Conservation (phyloP, 2,113 vertebrate genomes). For the Bujurquina vittata region DNA sequence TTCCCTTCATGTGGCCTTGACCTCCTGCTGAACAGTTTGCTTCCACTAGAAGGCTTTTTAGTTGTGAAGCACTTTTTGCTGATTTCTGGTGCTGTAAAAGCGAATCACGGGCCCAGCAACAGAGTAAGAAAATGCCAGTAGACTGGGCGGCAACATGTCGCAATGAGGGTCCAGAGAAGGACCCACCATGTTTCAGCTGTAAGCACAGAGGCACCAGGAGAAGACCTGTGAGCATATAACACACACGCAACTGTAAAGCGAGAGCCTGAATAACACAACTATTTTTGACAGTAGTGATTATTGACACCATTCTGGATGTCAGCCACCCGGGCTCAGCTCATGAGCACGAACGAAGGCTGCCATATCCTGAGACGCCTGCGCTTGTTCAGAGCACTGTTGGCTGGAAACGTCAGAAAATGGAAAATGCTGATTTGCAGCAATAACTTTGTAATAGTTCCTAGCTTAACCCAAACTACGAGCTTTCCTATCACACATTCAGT, state of each 20-base stretch:
- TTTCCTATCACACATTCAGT: background rate
- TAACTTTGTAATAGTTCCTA: background rate
- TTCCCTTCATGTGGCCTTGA: background rate
- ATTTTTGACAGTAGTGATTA: background rate
- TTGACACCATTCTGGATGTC: too few species aligned
- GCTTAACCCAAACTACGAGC: background rate
- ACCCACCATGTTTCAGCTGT: too few species aligned
- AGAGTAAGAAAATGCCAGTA: background rate
- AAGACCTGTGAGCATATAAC: background rate
- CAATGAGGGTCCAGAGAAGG: background rate
- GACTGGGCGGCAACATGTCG: background rate
- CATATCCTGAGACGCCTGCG: background rate
- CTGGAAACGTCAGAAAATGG: background rate
- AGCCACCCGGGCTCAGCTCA: background rate
- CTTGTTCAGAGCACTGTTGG: background rate
- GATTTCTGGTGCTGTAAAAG: background rate
- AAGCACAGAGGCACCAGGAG: background rate
- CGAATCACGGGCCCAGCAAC: background rate
- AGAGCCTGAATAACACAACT: background rate
- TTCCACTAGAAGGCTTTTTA: background rate
- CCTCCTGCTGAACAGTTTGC: background rate
- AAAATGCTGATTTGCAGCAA: background rate
- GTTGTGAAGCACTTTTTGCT: background rate
- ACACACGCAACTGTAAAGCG: background rate
- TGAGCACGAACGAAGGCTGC: background rate